phyloP scores from a whole-genome alignment of 2,797 vertebrate genomes.

The Pogoniulus pusillus region DNA sequence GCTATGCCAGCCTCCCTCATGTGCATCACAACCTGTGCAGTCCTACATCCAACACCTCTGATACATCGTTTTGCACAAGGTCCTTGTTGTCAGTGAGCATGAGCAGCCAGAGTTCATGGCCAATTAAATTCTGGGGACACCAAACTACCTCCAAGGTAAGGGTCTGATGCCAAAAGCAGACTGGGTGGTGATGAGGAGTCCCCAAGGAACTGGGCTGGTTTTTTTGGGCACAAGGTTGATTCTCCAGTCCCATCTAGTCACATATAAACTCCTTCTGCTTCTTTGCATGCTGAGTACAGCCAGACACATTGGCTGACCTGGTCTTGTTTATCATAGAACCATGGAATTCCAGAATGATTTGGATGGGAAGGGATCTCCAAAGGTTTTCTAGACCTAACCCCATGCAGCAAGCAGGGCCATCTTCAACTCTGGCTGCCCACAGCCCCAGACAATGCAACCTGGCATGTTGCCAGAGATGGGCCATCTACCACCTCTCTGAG shows the following conservation, averaged over 20 bases:
- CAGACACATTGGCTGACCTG: too few species aligned
- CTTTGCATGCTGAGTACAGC: neutral
- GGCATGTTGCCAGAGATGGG: too few species aligned
- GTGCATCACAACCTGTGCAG: neutral
- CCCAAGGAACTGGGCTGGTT: neutral
- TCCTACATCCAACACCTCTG: neutral
- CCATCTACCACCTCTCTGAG: neutral
- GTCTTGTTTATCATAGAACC: neutral
- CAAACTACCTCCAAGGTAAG: neutral
- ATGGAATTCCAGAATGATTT: too few species aligned
- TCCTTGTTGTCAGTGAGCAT: rapidly evolving
- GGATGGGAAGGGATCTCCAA: too few species aligned
- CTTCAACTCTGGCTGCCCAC: too few species aligned
- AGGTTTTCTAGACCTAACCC: too few species aligned
- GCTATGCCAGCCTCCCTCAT: neutral
- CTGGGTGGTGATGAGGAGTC: neutral
- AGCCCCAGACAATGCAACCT: too few species aligned
- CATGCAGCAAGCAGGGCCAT: too few species aligned
- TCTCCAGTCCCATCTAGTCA: rapidly evolving
- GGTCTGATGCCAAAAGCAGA: too few species aligned
- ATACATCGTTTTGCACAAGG: neutral
- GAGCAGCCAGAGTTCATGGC: neutral
- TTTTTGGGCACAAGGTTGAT: neutral
- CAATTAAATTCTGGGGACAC: neutral
- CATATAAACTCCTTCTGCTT: neutral